Conservation (phyloP, 2,888 invertebrate genomes). For the Dascillus cervinus region DNA sequence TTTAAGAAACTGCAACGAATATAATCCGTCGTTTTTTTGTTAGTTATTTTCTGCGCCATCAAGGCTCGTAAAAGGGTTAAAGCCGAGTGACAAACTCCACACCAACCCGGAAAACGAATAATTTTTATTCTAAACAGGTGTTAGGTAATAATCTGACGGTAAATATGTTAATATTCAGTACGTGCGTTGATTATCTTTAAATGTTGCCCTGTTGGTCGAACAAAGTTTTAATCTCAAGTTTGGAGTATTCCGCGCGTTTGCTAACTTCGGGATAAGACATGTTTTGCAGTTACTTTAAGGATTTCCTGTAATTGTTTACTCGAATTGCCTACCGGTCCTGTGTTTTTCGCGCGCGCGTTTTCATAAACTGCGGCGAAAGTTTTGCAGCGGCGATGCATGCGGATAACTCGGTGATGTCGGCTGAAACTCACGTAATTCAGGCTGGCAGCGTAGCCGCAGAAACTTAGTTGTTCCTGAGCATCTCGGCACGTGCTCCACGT, state of each 20-base stretch:
- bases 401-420: constrained; percentile 11
- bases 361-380: constrained; percentile 15
- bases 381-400: constrained; percentile 15
- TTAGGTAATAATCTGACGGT: constrained; percentile 21
- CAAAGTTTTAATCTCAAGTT: constrained; percentile 26
- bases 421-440: constrained; percentile 12
- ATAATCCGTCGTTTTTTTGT: no score
- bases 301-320: constrained; percentile 12
- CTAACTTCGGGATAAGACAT: constrained; percentile 18
- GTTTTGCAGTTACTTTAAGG: constrained; percentile 12
- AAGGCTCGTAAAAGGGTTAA: no score
- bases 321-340: no score
- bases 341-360: no score
- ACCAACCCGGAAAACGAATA: not conserved
- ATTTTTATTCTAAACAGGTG: constrained; percentile 16
- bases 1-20: no score
- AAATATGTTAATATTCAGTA: constrained; percentile 26
- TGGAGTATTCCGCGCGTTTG: constrained; percentile 14
- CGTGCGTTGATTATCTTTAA: constrained; percentile 24
- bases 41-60: no score
- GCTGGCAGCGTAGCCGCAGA: constrained; percentile 9
- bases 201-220: constrained; percentile 17
- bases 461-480: constrained; percentile 8
- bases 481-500: constrained; percentile 3
- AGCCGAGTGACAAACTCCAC: no score